Conservation (phyloP, 2,888 invertebrate genomes). For the Agrotis segetum region DNA sequence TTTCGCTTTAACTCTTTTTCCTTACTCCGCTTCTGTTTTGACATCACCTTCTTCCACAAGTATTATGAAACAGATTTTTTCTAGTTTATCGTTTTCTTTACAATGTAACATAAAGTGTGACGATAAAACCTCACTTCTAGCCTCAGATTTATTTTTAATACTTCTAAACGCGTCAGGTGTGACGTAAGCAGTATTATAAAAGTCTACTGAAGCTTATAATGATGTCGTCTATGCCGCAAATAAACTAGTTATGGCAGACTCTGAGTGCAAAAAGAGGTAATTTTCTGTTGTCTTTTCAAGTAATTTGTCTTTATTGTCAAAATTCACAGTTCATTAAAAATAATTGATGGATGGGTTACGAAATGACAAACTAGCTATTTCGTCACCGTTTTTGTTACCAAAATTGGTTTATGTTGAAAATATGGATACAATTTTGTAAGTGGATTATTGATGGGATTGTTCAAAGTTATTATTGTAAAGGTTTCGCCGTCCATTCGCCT, state of each 20-base stretch:
- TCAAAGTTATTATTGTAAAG: constrained; percentile 42
- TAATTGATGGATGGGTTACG: constrained; percentile 51
- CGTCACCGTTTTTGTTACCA: constrained; percentile 9
- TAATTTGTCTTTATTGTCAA: constrained; percentile 51
- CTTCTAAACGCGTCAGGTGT: constrained; percentile 60
- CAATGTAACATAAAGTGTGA: constrained; percentile 45
- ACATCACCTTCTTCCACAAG: not conserved
- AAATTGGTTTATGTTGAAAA: not conserved
- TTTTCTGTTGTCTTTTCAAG: constrained; percentile 56
- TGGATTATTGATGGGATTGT: constrained; percentile 33
- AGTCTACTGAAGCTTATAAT: constrained; percentile 62
- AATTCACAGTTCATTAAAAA: constrained; percentile 51
- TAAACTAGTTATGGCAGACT: constrained; percentile 59
- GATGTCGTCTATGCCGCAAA: constrained; percentile 63
- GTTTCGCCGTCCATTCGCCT: constrained; percentile 35
- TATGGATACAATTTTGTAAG: constrained; percentile 7
- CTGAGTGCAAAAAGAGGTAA: constrained; percentile 49
- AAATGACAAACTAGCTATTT: constrained; percentile 27
- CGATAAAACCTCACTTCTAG: constrained; percentile 49
- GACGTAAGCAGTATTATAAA: constrained; percentile 67
- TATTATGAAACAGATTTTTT: constrained; percentile 9
- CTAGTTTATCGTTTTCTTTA: constrained; percentile 26
- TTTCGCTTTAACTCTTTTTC: constrained; percentile 4
- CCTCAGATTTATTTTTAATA: constrained; percentile 58
- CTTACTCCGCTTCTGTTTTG: not conserved